Percentiles rank a stretch among this genome's conserved stretches.
Conservation (phyloP, 2,797 vertebrate genomes). For the Melanotaenia parkinsoni region DNA sequence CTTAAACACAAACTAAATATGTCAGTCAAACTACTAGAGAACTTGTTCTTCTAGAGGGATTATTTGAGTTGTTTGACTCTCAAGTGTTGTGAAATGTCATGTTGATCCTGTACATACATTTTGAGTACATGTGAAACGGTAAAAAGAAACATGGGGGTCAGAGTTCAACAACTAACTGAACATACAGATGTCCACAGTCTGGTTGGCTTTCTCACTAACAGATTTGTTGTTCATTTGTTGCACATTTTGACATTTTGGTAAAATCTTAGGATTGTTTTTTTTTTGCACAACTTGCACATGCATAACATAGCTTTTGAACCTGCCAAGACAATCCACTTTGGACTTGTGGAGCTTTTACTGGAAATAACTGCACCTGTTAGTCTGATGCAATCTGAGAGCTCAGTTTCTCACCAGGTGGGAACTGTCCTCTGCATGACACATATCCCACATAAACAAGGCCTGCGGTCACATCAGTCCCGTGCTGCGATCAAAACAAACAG, state of each 20-base stretch:
- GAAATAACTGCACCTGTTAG: conserved; percentile 44
- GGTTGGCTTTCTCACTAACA: not conserved
- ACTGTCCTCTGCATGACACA: conserved; percentile 63
- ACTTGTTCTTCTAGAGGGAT: not conserved
- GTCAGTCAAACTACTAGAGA: not conserved
- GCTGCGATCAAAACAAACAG: conserved; percentile 83
- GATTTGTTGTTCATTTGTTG: not conserved
- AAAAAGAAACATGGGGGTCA: conserved; percentile 3
- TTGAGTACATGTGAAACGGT: not conserved
- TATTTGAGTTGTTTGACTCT: not conserved
- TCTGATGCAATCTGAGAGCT: conserved; percentile 72
- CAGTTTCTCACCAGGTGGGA: conserved; percentile 54
- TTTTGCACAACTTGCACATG: not conserved
- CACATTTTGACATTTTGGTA: not conserved
- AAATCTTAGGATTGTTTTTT: not conserved
- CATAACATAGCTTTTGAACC: not conserved
- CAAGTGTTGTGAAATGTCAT: not conserved
- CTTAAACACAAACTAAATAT: not conserved
- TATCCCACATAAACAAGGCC: conserved; percentile 78
- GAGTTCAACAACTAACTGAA: not conserved
- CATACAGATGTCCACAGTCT: not conserved
- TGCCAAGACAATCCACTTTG: conserved; percentile 10
- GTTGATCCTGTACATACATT: not conserved
- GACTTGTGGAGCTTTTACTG: conserved; percentile 14
- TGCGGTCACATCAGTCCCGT: conserved; percentile 69